These are phyloP conservation scores for Cloeon dipterum DNA, from an alignment of 2,888 invertebrate species.

Conservation along the genomic window DNA sequence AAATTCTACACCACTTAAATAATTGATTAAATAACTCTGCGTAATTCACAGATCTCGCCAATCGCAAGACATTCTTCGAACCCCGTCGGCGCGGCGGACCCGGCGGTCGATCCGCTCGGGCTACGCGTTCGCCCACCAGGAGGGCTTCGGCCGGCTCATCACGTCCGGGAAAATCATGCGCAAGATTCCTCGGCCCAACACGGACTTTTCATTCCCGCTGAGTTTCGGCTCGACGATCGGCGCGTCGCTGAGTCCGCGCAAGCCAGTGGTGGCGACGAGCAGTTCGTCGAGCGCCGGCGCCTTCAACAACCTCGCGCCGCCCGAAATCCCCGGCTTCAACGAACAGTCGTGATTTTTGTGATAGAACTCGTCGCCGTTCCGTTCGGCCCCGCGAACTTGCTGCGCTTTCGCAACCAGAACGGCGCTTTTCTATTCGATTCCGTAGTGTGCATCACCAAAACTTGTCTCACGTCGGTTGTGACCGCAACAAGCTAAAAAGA, in stretches of 20 bases:
- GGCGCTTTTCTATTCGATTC: too few relatives aligned
- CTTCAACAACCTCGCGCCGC: too few relatives aligned
- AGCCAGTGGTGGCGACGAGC: neutral
- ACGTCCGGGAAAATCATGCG: slow-evolving; percentile 93
- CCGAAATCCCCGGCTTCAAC: too few relatives aligned
- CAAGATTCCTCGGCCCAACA: slow-evolving; percentile 40
- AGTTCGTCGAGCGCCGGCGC: too few relatives aligned
- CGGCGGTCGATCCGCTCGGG: slow-evolving; percentile 85
- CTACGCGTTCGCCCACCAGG: slow-evolving; percentile 96
- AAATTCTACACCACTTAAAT: neutral
- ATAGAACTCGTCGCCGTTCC: too few relatives aligned
- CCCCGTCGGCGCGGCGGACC: slow-evolving; percentile 70
- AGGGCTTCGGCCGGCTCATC: slow-evolving; percentile 90
- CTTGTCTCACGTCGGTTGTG: too few relatives aligned
- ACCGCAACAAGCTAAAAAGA: too few relatives aligned
- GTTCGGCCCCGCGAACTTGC: too few relatives aligned
- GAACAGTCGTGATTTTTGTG: too few relatives aligned
- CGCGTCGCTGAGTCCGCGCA: slow-evolving; percentile 4
- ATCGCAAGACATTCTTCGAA: slow-evolving; percentile 56
- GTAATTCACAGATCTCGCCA: slow-evolving; percentile 26
- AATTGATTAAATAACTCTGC: neutral
- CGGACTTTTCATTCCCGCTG: slow-evolving; percentile 45
- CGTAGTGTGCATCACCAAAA: too few relatives aligned
- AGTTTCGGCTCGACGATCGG: slow-evolving; percentile 1
- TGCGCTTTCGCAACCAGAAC: too few relatives aligned